Percentiles rank a stretch among this genome's conserved stretches.
These are phyloP conservation scores for Kryptopterus vitreolus DNA, from an alignment of 2,797 vertebrate species.

Conservation along the genomic window DNA sequence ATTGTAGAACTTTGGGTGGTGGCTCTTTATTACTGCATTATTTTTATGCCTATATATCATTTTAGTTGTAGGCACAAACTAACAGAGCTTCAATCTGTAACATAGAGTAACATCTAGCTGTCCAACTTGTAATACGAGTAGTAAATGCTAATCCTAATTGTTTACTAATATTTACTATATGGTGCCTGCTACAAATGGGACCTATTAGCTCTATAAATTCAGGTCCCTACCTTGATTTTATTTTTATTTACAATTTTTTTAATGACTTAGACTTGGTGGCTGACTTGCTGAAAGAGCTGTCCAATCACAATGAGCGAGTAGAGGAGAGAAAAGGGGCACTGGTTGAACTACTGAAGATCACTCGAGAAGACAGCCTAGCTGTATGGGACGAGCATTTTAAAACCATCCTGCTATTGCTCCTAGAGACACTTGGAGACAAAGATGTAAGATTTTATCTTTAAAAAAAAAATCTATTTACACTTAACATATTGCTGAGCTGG, in stretches of 20 bases:
- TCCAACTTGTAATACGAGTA: background rate
- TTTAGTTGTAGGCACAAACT: conserved; percentile 13
- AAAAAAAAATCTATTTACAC: background rate
- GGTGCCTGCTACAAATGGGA: background rate
- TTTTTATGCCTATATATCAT: background rate
- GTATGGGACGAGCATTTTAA: conserved; percentile 99
- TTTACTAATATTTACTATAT: background rate
- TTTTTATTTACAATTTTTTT: conserved; percentile 72
- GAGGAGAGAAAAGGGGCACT: conserved; percentile 93
- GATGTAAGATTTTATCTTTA: conserved; percentile 72
- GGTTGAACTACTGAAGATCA: conserved; percentile 93
- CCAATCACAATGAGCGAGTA: conserved; percentile 94
- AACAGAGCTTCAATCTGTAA: conserved; percentile 16
- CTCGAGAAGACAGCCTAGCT: conserved; percentile 88
- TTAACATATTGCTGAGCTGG: background rate
- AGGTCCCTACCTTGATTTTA: background rate
- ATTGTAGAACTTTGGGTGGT: background rate
- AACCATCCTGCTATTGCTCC: conserved; percentile 91
- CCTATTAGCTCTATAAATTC: background rate
- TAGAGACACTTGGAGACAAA: conserved; percentile 97
- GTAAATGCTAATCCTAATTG: conserved; percentile 16
- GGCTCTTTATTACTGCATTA: conserved; percentile 10
- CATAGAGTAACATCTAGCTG: background rate
- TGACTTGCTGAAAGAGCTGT: conserved; percentile 94
- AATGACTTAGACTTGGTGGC: conserved; percentile 93